Percentiles rank a stretch among this genome's conserved stretches.
Evolutionary conservation across 2,888 invertebrate species (phyloP).

Genomic region (Tiliacea citrago): DNA sequence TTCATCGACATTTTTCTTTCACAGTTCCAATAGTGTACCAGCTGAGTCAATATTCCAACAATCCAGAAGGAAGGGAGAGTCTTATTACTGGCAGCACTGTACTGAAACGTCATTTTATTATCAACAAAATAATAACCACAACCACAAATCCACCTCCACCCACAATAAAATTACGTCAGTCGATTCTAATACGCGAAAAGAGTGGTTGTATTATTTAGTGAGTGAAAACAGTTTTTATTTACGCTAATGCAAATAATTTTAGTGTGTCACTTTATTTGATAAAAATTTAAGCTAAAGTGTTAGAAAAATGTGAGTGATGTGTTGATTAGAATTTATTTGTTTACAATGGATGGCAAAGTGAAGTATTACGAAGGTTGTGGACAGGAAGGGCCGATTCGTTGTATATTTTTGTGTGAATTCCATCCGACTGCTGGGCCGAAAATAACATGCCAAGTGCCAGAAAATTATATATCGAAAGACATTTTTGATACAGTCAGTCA

Average conservation of each 20-base stretch:
- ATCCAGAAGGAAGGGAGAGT: conserved; percentile 12
- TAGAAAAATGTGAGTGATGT: conserved; percentile 68
- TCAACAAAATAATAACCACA: conserved; percentile 59
- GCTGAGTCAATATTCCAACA: neutral
- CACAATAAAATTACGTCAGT: conserved; percentile 67
- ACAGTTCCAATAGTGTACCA: neutral
- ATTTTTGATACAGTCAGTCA: conserved; percentile 95
- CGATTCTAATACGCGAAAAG: conserved; percentile 53
- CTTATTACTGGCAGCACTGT: conserved; percentile 41
- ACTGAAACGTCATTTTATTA: conserved; percentile 57
- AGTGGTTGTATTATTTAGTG: conserved; percentile 46
- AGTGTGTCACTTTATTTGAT: conserved; percentile 60
- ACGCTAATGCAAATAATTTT: conserved; percentile 71
- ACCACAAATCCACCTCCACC: conserved; percentile 16
- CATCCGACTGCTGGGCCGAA: conserved; percentile 94
- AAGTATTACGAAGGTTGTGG: conserved; percentile 91
- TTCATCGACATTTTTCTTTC: no score
- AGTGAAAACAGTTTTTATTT: conserved; percentile 64
- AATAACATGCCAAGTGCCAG: conserved; percentile 95
- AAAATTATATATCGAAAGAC: conserved; percentile 95
- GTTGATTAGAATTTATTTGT: conserved; percentile 66
- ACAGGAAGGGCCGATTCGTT: conserved; percentile 93
- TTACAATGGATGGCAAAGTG: conserved; percentile 85
- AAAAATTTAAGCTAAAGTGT: conserved; percentile 51
- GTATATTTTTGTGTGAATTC: conserved; percentile 95